phyloP scores from a whole-genome alignment of 2,797 vertebrate genomes.

The Thaleichthys pacificus region DNA sequence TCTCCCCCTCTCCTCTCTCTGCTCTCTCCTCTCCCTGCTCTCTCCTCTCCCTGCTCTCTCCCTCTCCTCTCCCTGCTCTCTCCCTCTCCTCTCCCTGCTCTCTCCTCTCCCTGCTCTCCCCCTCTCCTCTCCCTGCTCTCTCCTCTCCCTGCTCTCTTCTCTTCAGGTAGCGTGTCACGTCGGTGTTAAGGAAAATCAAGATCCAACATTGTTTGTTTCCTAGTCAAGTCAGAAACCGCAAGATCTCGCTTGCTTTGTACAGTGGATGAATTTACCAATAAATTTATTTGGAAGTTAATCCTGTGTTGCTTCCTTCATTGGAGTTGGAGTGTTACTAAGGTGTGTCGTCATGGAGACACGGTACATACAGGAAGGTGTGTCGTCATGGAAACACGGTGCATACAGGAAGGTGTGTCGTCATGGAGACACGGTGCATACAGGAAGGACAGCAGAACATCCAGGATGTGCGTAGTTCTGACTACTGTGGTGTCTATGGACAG shows the following conservation, averaged over 20 bases:
- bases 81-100: not conserved
- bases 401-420: no score
- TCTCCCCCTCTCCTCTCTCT: not conserved
- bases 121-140: not conserved
- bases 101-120: no score
- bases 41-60: not conserved
- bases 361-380: no score
- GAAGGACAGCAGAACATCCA: no score
- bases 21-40: not conserved
- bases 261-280: conserved; percentile 79
- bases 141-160: no score
- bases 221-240: conserved; percentile 61
- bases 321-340: no score
- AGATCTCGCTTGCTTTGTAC: conserved; percentile 79
- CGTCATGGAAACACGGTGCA: no score
- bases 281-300: conserved; percentile 77
- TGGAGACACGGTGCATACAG: no score
- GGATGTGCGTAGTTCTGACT: no score
- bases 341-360: no score
- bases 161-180: conserved; percentile 38
- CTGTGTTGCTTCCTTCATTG: not conserved
- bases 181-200: conserved; percentile 47
- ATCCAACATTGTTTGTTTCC: conserved; percentile 53
- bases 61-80: not conserved
- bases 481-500: no score